Evolutionary conservation across 2,888 invertebrate genomes (phyloP).

Genomic region (Dendrolimus houi): DNA sequence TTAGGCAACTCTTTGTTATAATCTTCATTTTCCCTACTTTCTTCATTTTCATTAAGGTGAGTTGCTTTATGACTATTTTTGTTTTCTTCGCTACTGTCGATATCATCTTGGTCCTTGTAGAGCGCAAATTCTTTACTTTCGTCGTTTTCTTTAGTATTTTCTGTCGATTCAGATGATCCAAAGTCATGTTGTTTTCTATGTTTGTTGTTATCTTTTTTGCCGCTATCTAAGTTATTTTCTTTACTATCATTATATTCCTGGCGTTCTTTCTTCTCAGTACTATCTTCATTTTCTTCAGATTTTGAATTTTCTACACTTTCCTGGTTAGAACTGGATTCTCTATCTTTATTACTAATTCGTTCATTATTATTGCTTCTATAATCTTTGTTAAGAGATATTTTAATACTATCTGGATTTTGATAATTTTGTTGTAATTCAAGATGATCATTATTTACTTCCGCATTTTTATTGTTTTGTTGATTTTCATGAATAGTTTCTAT

Average conservation of each 20-base stretch:
- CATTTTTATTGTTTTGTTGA: slow-evolving; percentile 5
- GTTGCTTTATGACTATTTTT: slow-evolving; percentile 8
- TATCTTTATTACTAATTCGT: not conserved
- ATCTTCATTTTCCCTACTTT: slow-evolving; percentile 15
- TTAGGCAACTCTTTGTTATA: slow-evolving; percentile 1
- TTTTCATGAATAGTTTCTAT: slow-evolving; percentile 46
- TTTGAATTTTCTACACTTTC: slow-evolving; percentile 9
- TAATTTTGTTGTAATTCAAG: slow-evolving; percentile 1
- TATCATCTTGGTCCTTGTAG: not conserved
- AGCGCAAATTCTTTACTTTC: slow-evolving; percentile 5
- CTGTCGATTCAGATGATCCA: slow-evolving; percentile 4
- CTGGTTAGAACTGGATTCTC: slow-evolving; percentile 8
- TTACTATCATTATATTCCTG: slow-evolving; percentile 10
- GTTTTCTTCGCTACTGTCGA: slow-evolving; percentile 8
- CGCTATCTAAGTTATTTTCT: slow-evolving; percentile 5
- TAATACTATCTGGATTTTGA: not conserved
- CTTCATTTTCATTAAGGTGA: slow-evolving; percentile 7
- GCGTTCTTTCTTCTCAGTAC: slow-evolving; percentile 19
- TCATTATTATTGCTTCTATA: not conserved
- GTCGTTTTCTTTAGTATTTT: slow-evolving; percentile 9
- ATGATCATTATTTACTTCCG: slow-evolving; percentile 2
- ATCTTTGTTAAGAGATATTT: not conserved
- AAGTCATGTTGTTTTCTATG: slow-evolving; percentile 1
- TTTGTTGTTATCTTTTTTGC: slow-evolving; percentile 1
- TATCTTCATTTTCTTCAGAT: slow-evolving; percentile 13